A percentile compares a stretch with the other conserved stretches of the same genome.
phyloP scores from a whole-genome alignment of 1,140 invertebrate genomes.

The Oppia nitens region DNA sequence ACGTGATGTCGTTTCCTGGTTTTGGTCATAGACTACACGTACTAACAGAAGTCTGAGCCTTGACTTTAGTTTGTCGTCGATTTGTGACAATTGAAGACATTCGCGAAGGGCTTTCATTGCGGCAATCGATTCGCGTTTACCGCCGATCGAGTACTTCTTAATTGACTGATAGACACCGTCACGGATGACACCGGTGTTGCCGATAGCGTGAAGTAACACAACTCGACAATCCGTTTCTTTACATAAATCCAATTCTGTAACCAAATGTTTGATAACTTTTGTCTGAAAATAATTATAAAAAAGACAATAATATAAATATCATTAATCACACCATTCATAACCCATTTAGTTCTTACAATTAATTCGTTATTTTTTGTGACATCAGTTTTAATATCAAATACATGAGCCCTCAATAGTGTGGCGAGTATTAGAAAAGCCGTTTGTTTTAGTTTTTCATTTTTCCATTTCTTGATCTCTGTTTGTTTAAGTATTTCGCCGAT shows the following conservation, averaged over 20 bases:
- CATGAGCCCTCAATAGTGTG: conserved; percentile 6
- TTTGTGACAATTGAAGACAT: conserved; percentile 2
- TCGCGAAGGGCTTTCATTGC: conserved; percentile 14
- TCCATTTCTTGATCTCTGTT: conserved; percentile 10
- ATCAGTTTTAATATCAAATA: background rate
- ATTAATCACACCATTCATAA: background rate
- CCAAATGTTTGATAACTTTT: conserved; percentile 9
- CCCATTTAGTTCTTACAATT: background rate
- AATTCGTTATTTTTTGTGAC: background rate
- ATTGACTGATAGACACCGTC: background rate
- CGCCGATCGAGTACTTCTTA: conserved; percentile 9
- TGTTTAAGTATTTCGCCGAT: background rate
- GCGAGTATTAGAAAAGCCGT: conserved; percentile 10
- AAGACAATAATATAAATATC: background rate
- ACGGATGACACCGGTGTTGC: conserved; percentile 12
- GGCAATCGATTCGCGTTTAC: conserved; percentile 15
- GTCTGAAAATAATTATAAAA: conserved; percentile 3
- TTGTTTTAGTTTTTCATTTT: conserved; percentile 10
- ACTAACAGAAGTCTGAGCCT: conserved; percentile 5
- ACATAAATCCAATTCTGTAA: conserved; percentile 9
- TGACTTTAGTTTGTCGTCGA: background rate
- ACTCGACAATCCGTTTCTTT: conserved; percentile 16
- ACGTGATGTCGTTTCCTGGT: conserved; percentile 48
- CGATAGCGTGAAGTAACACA: conserved; percentile 12
- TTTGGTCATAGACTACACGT: conserved; percentile 19